Percentiles rank a stretch among this genome's conserved stretches.
Evolutionary conservation across 2,888 invertebrate genomes (phyloP).

Genomic region (Drosophila helvetica): DNA sequence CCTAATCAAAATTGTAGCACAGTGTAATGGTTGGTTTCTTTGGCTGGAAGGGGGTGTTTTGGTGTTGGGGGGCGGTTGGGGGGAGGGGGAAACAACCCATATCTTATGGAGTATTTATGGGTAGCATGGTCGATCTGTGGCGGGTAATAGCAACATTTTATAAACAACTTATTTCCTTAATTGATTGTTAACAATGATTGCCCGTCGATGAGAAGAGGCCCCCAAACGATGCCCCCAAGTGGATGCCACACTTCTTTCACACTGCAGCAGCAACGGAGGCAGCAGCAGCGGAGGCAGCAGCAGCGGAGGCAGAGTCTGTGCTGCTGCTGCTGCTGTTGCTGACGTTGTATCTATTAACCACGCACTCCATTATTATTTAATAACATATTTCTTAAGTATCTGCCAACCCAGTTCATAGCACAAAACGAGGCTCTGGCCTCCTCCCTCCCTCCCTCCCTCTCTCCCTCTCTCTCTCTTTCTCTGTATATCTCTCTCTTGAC

Average conservation of each 20-base stretch:
- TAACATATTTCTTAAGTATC: slow-evolving; percentile 82
- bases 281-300: no score
- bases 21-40: slow-evolving; percentile 32
- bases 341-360: slow-evolving; percentile 80
- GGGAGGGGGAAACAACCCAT: slow-evolving; percentile 47
- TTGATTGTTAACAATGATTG: slow-evolving; percentile 82
- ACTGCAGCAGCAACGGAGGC: slow-evolving; percentile 37
- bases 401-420: slow-evolving; percentile 82
- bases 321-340: slow-evolving; percentile 39
- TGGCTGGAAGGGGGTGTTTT: slow-evolving; percentile 28
- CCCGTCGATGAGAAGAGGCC: slow-evolving; percentile 59
- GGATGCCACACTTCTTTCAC: slow-evolving; percentile 49
- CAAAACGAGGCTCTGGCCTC: slow-evolving; percentile 69
- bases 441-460: slow-evolving; percentile 1
- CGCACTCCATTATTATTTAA: slow-evolving; percentile 83
- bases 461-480: slow-evolving; percentile 34
- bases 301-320: slow-evolving; percentile 19
- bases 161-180: slow-evolving; percentile 82
- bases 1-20: background rate
- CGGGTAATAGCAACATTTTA: slow-evolving; percentile 80
- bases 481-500: slow-evolving; percentile 69
- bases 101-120: slow-evolving; percentile 70
- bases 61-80: slow-evolving; percentile 39
- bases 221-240: slow-evolving; percentile 49
- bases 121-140: slow-evolving; percentile 55